A percentile compares a stretch with the other conserved stretches of the same genome.
phyloP scores from a whole-genome alignment of 2,888 invertebrate species.

The Epistrophella euchroma region DNA sequence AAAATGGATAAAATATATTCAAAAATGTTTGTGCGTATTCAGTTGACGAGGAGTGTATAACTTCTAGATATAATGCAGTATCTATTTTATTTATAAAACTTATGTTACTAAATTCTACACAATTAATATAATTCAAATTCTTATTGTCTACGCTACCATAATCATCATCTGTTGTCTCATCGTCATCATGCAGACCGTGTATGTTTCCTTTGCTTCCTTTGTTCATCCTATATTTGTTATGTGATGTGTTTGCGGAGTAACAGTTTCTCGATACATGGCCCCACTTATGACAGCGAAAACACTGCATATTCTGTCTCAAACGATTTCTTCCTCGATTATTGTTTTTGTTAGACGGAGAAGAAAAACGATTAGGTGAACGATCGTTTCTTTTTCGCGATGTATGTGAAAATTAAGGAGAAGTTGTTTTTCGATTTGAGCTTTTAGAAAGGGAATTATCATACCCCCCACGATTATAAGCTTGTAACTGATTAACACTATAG shows the following conservation, averaged over 20 bases:
- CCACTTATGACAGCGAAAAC: too few relatives aligned
- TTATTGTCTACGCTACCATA: background rate
- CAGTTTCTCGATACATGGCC: too few relatives aligned
- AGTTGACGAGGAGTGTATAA: too few relatives aligned
- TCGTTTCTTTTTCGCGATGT: background rate
- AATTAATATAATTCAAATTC: conserved; percentile 6
- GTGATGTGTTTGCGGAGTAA: too few relatives aligned
- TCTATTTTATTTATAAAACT: conserved; percentile 11
- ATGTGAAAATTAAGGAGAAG: conserved; percentile 4
- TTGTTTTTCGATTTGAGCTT: background rate
- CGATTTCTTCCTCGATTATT: too few relatives aligned
- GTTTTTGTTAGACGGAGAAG: background rate
- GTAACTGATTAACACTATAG: background rate
- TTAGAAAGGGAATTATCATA: conserved; percentile 2
- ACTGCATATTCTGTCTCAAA: too few relatives aligned
- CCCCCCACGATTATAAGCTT: background rate
- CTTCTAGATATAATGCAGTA: conserved; percentile 12
- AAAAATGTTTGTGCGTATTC: too few relatives aligned
- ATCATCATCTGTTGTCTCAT: too few relatives aligned
- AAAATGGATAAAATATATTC: too few relatives aligned
- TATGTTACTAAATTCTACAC: background rate
- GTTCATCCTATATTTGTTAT: too few relatives aligned
- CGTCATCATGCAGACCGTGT: too few relatives aligned
- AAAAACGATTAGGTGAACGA: background rate
- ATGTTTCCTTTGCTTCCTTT: too few relatives aligned